Evolutionary conservation across 2,888 invertebrate species (phyloP).

Genomic region (Eulithis prunata): DNA sequence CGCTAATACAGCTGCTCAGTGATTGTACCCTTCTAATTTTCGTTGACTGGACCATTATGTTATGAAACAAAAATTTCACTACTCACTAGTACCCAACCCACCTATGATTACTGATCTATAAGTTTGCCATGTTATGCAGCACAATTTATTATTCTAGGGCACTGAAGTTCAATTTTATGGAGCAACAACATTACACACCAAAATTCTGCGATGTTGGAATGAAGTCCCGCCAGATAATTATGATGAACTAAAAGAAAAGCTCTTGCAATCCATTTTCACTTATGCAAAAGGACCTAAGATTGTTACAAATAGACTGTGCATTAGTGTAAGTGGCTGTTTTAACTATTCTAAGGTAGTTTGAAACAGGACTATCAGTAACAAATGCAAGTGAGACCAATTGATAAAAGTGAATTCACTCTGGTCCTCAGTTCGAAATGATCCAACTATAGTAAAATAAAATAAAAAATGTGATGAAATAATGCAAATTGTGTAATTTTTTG

Average conservation of each 20-base stretch:
- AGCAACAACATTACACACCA: slow-evolving; percentile 94
- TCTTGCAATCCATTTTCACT: slow-evolving; percentile 90
- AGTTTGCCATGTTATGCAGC: neutral
- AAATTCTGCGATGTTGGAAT: slow-evolving; percentile 94
- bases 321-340: slow-evolving; percentile 87
- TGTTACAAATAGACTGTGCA: slow-evolving; percentile 93
- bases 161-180: slow-evolving; percentile 97
- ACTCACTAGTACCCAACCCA: no score
- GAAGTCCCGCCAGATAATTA: slow-evolving; percentile 93
- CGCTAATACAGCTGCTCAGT: no score
- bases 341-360: no score
- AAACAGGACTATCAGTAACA: no score
- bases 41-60: no score
- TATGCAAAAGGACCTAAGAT: slow-evolving; percentile 93
- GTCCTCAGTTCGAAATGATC: no score
- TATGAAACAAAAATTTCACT: no score
- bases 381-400: no score
- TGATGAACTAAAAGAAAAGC: slow-evolving; percentile 89
- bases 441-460: neutral
- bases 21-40: no score
- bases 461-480: neutral
- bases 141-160: slow-evolving; percentile 76
- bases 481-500: neutral
- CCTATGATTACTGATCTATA: no score
- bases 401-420: no score